Evolutionary conservation across 1,140 invertebrate species (phyloP).

Genomic region (Diabrotica virgifera): DNA sequence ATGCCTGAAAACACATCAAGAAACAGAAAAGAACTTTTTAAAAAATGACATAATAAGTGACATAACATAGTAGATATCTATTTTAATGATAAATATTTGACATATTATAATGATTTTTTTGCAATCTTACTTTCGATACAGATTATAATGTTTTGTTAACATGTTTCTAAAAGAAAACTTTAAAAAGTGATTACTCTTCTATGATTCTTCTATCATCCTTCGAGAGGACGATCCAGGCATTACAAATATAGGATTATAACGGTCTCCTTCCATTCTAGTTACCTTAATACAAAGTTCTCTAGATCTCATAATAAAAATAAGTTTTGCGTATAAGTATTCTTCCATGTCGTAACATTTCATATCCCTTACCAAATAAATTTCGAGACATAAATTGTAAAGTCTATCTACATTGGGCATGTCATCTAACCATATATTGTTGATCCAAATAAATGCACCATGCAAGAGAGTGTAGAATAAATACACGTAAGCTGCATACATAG

Average conservation of each 20-base stretch:
- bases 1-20: too few species aligned
- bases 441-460: background rate
- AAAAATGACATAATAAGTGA: too few species aligned
- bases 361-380: conserved; percentile 26
- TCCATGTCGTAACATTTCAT: conserved; percentile 26
- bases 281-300: conserved; percentile 26
- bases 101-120: too few species aligned
- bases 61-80: too few species aligned
- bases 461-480: conserved; percentile 14
- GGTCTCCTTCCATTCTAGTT: conserved; percentile 18
- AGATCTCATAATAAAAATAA: conserved; percentile 31
- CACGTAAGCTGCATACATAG: conserved; percentile 25
- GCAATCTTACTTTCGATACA: too few species aligned
- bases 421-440: conserved; percentile 20
- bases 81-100: too few species aligned
- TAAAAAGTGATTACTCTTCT: too few species aligned
- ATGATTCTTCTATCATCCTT: too few species aligned
- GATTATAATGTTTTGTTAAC: too few species aligned
- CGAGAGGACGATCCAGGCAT: background rate
- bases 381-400: conserved; percentile 20
- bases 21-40: too few species aligned
- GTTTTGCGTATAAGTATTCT: conserved; percentile 23
- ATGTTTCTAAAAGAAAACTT: too few species aligned
- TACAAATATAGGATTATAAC: conserved; percentile 7
- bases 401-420: conserved; percentile 20